Percentiles rank a stretch among this genome's conserved stretches.
These are phyloP conservation scores for Aphrocallistes beatrix DNA, from an alignment of 37 sponge, comb jelly and placozoan genomes.

Conservation along the genomic window DNA sequence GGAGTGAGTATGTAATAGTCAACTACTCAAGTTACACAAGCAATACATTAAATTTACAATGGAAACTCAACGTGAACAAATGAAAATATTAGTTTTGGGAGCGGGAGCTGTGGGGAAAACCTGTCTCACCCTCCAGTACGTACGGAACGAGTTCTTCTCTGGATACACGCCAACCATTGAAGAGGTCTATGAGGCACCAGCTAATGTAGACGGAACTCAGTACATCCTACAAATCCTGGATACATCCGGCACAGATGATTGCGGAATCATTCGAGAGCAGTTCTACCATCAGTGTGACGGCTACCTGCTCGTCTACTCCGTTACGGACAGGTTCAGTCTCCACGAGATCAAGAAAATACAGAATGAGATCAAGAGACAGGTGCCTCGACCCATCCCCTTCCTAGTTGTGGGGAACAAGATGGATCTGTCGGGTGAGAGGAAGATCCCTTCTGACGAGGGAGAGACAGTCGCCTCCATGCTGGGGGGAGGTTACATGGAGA, in stretches of 20 bases:
- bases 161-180: neutral
- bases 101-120: neutral
- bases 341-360: neutral
- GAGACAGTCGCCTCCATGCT: conserved; percentile 15
- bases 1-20: neutral
- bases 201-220: neutral
- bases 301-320: neutral
- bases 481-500: conserved; percentile 2
- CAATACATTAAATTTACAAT: neutral
- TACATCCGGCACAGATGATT: neutral
- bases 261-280: conserved; percentile 1
- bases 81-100: neutral
- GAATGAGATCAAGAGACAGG: neutral
- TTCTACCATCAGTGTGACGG: conserved; percentile 14
- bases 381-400: neutral
- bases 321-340: conserved; percentile 3
- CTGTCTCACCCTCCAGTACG: conserved; percentile 8
- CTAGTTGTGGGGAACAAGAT: neutral
- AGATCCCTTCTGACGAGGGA: conserved; percentile 17
- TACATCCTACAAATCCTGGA: conserved; percentile 1
- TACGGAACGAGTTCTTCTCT: neutral
- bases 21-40: neutral
- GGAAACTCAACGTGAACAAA: neutral
- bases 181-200: neutral
- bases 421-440: conserved; percentile 5